Evolutionary conservation across 2,113 vertebrate genomes (phyloP).

Genomic region (Euleptes europaea): DNA sequence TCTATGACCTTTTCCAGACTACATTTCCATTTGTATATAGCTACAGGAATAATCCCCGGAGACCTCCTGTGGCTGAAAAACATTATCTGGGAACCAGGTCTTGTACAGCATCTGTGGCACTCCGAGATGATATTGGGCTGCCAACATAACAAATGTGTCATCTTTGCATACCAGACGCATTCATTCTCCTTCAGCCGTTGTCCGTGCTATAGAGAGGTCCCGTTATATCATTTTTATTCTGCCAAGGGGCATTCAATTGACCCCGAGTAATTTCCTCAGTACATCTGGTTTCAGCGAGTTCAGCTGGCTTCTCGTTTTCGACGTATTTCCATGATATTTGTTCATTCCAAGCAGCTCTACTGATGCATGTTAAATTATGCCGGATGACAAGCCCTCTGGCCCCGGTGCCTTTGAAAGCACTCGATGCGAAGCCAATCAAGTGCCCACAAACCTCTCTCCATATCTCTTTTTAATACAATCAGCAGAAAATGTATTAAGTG

Average conservation of each 20-base stretch:
- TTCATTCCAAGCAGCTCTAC: not conserved
- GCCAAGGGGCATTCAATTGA: constrained; percentile 2
- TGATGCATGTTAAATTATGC: fast-evolving
- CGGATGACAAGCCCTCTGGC: not conserved
- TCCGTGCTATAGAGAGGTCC: not conserved
- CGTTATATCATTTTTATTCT: constrained; percentile 16
- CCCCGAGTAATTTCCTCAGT: not conserved
- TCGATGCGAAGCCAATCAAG: not conserved
- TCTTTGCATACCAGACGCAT: not conserved
- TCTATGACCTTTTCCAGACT: not conserved
- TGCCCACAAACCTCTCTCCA: not conserved
- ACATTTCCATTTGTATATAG: not conserved
- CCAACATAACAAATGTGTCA: not conserved
- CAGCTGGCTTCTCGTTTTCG: not conserved
- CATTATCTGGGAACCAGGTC: not conserved
- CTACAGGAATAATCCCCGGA: not conserved
- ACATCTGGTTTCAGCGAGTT: constrained; percentile 4
- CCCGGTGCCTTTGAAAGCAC: not conserved
- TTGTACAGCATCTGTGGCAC: not conserved
- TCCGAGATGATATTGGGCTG: not conserved
- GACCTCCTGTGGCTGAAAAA: no score
- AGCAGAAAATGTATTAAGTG: not conserved
- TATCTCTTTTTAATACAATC: not conserved
- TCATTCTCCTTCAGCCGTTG: not conserved
- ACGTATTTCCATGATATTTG: not conserved